A percentile compares a stretch with the other conserved stretches of the same genome.
These are phyloP conservation scores for Scalopus aquaticus DNA, from an alignment of 2,113 vertebrate species.

Conservation along the genomic window DNA sequence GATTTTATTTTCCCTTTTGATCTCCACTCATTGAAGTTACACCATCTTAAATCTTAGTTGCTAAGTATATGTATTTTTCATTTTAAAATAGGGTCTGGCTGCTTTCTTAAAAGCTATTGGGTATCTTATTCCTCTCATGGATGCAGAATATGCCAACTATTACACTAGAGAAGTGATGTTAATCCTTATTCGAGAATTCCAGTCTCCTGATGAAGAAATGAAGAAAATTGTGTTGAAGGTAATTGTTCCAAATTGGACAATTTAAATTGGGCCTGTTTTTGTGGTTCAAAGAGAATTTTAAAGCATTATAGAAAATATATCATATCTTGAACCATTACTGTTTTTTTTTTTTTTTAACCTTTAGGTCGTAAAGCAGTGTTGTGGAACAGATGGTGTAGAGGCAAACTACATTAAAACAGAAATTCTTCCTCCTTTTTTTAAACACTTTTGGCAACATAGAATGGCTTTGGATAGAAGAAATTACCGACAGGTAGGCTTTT, in stretches of 20 bases:
- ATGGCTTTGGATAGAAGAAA: slow-evolving; percentile 99
- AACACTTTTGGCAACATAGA: slow-evolving; percentile 99
- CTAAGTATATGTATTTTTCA: neutral
- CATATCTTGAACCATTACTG: neutral
- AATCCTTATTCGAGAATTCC: slow-evolving; percentile 99
- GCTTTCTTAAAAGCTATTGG: slow-evolving; percentile 99
- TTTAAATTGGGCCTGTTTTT: neutral
- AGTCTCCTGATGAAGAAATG: slow-evolving; percentile 99
- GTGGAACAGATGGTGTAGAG: slow-evolving; percentile 98
- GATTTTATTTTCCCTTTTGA: neutral
- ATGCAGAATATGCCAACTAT: slow-evolving; percentile 99
- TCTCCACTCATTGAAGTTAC: neutral
- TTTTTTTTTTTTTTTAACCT: slow-evolving; percentile 40
- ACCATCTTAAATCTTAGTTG: neutral
- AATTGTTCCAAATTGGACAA: slow-evolving; percentile 37
- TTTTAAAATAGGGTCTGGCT: slow-evolving; percentile 92
- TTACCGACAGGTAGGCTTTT: slow-evolving; percentile 94
- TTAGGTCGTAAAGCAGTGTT: slow-evolving; percentile 99
- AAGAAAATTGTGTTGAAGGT: slow-evolving; percentile 99
- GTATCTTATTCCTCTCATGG: slow-evolving; percentile 98
- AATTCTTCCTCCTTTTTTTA: slow-evolving; percentile 99
- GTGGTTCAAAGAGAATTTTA: neutral
- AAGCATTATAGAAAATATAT: neutral
- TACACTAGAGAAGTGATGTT: slow-evolving; percentile 99
- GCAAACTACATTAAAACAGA: slow-evolving; percentile 99